Evolutionary conservation across 2,888 invertebrate genomes (phyloP).

Genomic region (Chelonus formosanus): DNA sequence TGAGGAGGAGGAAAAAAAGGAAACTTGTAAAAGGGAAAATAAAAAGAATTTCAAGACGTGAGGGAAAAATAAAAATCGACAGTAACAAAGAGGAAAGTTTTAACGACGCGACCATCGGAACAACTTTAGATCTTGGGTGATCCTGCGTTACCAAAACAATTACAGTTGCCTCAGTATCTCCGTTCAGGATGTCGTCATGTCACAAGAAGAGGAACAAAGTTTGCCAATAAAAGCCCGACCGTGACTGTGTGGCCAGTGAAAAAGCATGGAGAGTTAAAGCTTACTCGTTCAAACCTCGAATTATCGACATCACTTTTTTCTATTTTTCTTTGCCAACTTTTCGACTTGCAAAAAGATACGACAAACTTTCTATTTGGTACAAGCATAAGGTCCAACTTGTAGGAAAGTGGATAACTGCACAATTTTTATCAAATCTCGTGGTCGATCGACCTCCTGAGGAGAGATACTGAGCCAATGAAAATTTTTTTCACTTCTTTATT

Average conservation of each 20-base stretch:
- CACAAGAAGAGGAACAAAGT: constrained; percentile 29
- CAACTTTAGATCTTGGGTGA: constrained; percentile 29
- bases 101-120: constrained; percentile 26
- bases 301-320: constrained; percentile 19
- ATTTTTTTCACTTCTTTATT: constrained; percentile 12
- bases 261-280: neutral
- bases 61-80: constrained; percentile 13
- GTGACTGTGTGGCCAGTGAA: constrained; percentile 6
- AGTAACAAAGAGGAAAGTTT: constrained; percentile 30
- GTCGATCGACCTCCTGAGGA: constrained; percentile 31
- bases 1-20: constrained; percentile 9
- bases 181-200: constrained; percentile 35
- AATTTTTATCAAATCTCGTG: constrained; percentile 31
- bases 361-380: constrained; percentile 31
- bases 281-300: constrained; percentile 15
- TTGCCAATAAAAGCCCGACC: constrained; percentile 32
- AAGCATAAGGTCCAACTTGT: constrained; percentile 11
- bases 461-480: constrained; percentile 18
- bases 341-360: constrained; percentile 35
- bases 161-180: constrained; percentile 32
- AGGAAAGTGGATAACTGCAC: constrained; percentile 32
- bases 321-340: constrained; percentile 26
- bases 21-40: constrained; percentile 10
- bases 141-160: constrained; percentile 35
- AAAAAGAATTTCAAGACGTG: neutral